These are phyloP conservation scores for Plusia festucae DNA, from an alignment of 2,888 invertebrate genomes.

Conservation along the genomic window DNA sequence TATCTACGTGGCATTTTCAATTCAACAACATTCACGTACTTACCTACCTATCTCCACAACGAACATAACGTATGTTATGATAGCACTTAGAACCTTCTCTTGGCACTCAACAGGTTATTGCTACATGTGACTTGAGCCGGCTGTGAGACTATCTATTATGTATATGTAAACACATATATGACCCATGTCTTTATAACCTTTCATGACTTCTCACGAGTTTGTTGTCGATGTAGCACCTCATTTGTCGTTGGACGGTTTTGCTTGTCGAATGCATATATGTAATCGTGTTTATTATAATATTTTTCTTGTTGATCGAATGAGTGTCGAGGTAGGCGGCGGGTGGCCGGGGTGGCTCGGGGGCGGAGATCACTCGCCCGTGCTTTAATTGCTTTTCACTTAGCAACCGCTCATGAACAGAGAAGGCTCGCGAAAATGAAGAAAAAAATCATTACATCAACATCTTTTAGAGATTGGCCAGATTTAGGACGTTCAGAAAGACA, in stretches of 20 bases:
- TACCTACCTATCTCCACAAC: no score
- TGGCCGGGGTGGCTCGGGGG: conserved; percentile 68
- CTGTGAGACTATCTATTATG: not conserved
- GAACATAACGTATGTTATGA: conserved; percentile 10
- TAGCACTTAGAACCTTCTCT: conserved; percentile 29
- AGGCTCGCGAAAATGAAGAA: conserved; percentile 86
- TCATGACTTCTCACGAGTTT: conserved; percentile 24
- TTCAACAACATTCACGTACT: not conserved
- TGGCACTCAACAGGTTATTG: conserved; percentile 50
- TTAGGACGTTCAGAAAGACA: conserved; percentile 85
- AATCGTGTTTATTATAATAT: conserved; percentile 76
- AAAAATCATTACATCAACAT: conserved; percentile 89
- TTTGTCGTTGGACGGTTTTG: conserved; percentile 29
- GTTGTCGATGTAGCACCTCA: conserved; percentile 13
- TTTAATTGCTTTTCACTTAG: conserved; percentile 90
- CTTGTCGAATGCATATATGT: conserved; percentile 64
- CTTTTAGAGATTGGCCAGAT: conserved; percentile 88
- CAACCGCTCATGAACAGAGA: conserved; percentile 89
- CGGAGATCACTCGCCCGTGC: conserved; percentile 89
- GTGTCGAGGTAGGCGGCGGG: conserved; percentile 67
- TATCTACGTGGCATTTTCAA: not conserved
- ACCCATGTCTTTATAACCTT: conserved; percentile 19
- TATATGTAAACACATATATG: not conserved
- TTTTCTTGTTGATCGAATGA: conserved; percentile 81
- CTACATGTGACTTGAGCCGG: conserved; percentile 25